A percentile compares a stretch with the other conserved stretches of the same genome.
These are phyloP conservation scores for Kryptopterus vitreolus DNA, from an alignment of 2,797 vertebrate species.

Conservation along the genomic window DNA sequence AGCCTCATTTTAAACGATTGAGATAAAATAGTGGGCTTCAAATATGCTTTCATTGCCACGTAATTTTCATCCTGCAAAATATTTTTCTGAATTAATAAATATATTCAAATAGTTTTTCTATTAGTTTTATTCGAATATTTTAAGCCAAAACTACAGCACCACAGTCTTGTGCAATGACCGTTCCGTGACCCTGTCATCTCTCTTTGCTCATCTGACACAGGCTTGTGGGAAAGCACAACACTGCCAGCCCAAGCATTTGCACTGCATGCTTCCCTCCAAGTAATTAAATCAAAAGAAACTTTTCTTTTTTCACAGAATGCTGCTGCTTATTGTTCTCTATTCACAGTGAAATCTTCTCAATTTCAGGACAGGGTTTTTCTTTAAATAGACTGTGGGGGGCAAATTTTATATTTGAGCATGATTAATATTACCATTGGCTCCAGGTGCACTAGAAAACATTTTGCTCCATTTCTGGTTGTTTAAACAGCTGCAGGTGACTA, in stretches of 20 bases:
- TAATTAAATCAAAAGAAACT: background rate
- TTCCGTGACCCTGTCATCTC: slow-evolving; percentile 17
- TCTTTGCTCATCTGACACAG: slow-evolving; percentile 21
- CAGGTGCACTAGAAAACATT: background rate
- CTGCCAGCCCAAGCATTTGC: slow-evolving; percentile 10
- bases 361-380: background rate
- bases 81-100: background rate
- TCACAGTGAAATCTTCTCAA: background rate
- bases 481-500: slow-evolving; percentile 3
- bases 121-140: slow-evolving; percentile 3
- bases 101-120: background rate
- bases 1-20: background rate
- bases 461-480: background rate
- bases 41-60: background rate
- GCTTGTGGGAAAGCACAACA: slow-evolving; percentile 11
- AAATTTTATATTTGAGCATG: background rate
- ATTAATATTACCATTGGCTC: background rate
- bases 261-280: slow-evolving; percentile 3
- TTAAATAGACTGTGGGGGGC: background rate
- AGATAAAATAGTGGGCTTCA: background rate
- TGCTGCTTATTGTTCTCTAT: background rate
- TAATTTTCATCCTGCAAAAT: background rate
- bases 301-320: background rate
- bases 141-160: background rate
- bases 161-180: background rate